Evolutionary conservation across 2,113 vertebrate species (phyloP), one percentile per base, ranked within the genome.

Genomic region (Acrocephalus arundinaceus): DNA sequence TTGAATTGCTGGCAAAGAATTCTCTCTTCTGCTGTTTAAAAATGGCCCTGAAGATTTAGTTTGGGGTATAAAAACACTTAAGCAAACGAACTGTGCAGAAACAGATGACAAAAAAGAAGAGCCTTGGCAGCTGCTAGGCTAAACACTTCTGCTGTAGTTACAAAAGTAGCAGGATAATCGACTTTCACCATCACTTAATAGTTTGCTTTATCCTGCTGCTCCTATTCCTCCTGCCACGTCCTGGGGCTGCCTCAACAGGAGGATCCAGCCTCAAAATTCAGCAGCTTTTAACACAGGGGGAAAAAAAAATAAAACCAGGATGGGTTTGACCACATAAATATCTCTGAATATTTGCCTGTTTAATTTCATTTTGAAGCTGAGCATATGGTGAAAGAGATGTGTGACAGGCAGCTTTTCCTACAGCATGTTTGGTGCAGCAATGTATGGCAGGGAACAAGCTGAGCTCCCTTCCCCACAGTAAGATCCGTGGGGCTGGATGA

Each of bases 1-100:
- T 22, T 82, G 51, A 87, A 75, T 52, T 58, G 46, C 66, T 82
- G 39, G 66, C 57, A 63, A 62, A 62, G 37, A 75, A 70, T 48
- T 66, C 30, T 28, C 61, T 62, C 31, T 48, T 78, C 66, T 74
- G 20, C n/a, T 52, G 8, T 49, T 74, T 78, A 46, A 79, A 90
- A 88, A 41, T 17, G n/a, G 48, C 79, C 61, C 52, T 75, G 43
- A 87, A 88, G 75, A 73, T 88, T 54, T 48, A 57, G 71, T 63
- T 82, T 58, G 43, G 43, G 37, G 7, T 90, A 54, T 63, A 75
- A 94, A 95, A 78, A n/a, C 66, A 85, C 57, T 78, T 74, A 14
- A 54, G n/a, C 28, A 90, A 78, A 90, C 11, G 9, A 94, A 54
- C 71, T 82, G 31, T 37, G 6, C 30, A 61, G 31, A 92, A 85